phyloP scores from a whole-genome alignment of 2,888 invertebrate species.

The Sminthurides aquaticus region DNA sequence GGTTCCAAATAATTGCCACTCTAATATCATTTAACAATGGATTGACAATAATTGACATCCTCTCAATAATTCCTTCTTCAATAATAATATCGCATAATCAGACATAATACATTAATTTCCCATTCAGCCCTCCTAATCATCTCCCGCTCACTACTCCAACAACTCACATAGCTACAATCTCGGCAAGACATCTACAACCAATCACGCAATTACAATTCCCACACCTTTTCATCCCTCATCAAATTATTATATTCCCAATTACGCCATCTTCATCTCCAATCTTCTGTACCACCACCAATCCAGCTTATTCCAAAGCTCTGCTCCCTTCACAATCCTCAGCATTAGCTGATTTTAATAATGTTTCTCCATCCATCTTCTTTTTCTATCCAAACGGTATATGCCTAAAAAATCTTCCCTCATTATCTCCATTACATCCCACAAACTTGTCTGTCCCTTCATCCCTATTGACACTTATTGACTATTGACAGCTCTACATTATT shows the following conservation, averaged over 20 bases:
- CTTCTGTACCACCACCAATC: neutral
- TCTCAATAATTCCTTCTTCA: too few relatives aligned
- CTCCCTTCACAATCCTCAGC: neutral
- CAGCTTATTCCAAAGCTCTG: neutral
- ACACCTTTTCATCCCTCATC: conserved; percentile 1
- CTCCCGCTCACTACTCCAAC: neutral
- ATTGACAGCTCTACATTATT: conserved; percentile 7
- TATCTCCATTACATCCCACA: neutral
- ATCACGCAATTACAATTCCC: too few relatives aligned
- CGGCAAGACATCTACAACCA: too few relatives aligned
- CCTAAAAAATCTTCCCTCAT: neutral
- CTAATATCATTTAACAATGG: too few relatives aligned
- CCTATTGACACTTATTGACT: conserved; percentile 6
- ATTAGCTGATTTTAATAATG: neutral
- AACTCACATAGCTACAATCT: too few relatives aligned
- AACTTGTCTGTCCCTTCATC: neutral
- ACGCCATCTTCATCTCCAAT: neutral
- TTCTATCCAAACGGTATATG: neutral
- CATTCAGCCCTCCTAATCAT: neutral
- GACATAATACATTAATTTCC: neutral
- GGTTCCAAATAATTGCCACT: too few relatives aligned
- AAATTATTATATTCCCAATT: neutral
- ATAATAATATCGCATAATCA: neutral
- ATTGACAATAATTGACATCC: too few relatives aligned
- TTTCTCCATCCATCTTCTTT: neutral